Conservation (phyloP, 2,888 invertebrate species). For the Poecilobothrus nobilitatus region DNA sequence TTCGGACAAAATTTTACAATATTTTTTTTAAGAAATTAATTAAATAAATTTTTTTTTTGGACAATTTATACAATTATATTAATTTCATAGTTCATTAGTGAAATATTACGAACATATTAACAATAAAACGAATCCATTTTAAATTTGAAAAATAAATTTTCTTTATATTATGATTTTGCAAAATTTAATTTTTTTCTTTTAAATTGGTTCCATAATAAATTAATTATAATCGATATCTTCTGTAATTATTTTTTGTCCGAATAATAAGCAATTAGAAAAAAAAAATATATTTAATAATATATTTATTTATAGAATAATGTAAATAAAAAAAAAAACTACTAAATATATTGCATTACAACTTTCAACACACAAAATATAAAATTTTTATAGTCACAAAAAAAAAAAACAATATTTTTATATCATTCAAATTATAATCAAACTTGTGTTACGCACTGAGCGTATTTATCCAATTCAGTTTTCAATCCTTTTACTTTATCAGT, state of each 20-base stretch:
- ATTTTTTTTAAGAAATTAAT: too few relatives aligned
- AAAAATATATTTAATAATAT: neutral
- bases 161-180: too few relatives aligned
- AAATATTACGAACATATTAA: too few relatives aligned
- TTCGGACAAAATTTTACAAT: neutral
- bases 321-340: neutral
- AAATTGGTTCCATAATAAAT: too few relatives aligned
- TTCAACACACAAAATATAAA: neutral
- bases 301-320: neutral
- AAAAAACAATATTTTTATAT: neutral
- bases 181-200: too few relatives aligned
- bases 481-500: conserved; percentile 54
- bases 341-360: neutral
- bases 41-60: too few relatives aligned
- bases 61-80: too few relatives aligned
- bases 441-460: conserved; percentile 62
- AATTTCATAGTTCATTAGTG: too few relatives aligned
- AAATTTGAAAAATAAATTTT: too few relatives aligned
- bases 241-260: neutral
- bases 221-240: too few relatives aligned
- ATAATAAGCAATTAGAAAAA: neutral
- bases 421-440: conserved; percentile 45
- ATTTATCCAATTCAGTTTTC: conserved; percentile 59
- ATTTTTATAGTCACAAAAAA: neutral
- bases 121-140: too few relatives aligned